Conservation (phyloP, 2,113 vertebrate species). For the Leucoraja erinaceus region DNA sequence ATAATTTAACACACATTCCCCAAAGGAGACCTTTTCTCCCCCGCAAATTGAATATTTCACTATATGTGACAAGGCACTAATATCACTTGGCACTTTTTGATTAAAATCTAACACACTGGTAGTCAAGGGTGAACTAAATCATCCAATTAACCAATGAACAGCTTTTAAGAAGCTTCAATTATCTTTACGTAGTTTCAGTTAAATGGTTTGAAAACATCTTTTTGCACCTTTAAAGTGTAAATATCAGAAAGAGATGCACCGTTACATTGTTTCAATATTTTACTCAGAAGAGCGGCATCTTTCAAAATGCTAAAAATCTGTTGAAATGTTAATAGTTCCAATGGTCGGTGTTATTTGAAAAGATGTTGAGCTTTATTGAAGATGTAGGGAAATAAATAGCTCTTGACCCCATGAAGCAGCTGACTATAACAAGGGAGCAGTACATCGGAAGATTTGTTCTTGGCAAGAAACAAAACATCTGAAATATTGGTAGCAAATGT, state of each 20-base stretch:
- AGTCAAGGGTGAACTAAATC: background rate
- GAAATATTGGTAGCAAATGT: background rate
- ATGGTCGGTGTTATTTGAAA: background rate
- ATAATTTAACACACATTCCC: background rate
- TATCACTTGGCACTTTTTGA: background rate
- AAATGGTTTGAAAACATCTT: background rate
- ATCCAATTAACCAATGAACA: background rate
- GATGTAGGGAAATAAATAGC: background rate
- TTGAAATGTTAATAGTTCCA: background rate
- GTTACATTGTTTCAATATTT: background rate
- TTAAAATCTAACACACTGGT: background rate
- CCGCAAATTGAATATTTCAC: background rate
- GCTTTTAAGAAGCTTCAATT: constrained; percentile 8
- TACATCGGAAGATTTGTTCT: too few relatives aligned
- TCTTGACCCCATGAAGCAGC: background rate
- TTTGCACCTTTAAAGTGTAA: background rate
- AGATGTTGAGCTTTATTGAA: background rate
- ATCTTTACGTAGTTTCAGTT: background rate
- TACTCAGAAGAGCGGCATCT: background rate
- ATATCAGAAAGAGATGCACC: background rate
- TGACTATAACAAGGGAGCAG: too few relatives aligned
- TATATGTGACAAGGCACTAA: background rate
- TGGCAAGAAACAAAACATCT: background rate
- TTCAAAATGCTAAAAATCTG: background rate
- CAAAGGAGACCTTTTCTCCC: background rate